Evolutionary conservation across 2,888 invertebrate genomes (phyloP), one percentile per base, ranked within the genome.

Genomic region (Melanargia galathea): DNA sequence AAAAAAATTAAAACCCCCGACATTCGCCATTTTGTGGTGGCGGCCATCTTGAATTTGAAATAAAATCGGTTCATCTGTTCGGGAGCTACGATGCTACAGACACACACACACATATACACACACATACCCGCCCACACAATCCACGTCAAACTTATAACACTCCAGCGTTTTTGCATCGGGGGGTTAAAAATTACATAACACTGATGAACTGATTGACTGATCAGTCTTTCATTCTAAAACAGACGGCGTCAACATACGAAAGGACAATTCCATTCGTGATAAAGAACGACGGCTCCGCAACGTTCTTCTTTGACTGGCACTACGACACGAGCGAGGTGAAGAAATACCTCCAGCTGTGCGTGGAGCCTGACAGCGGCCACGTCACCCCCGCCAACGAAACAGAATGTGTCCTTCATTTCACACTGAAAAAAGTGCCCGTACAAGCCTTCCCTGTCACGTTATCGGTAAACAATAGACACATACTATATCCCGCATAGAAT

Each of bases 241-340:
- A 91, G 91, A 88, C 89, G 43, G 90, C 89, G 35, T 90, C 90
- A 22, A 86, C 86, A 1, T 90, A 90, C 63, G 86, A 89, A 66
- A 79, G 91, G 61, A 82, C 75, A 16, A 77, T 91, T 68, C 82
- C 82, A 7, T 90, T 91, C 70, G 78, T 70, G 4, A 82, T 91
- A 70, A 86, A 78, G 63, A 91, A 91, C 63, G 81, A 89, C 40
- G 91, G 91, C 0, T 90, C 91, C 0, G 86, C 89, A 6, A 85
- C 89, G 1, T 90, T 91, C 70, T 83, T 83, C 70, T 91, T 80
- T 65, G 84, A 90, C 43, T 91, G 91, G 91, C 72, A 75, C 24
- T 90, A 87, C 73, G 79, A 76, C 11, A 70, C 65, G 2, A 73
- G 74, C 20, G 56, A 71, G 0, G 88, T 90, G 2, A 88, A 85